Percentiles rank a stretch among this genome's conserved stretches.
Evolutionary conservation across 1,140 invertebrate genomes (phyloP).

Genomic region (Hycleus cichorii): DNA sequence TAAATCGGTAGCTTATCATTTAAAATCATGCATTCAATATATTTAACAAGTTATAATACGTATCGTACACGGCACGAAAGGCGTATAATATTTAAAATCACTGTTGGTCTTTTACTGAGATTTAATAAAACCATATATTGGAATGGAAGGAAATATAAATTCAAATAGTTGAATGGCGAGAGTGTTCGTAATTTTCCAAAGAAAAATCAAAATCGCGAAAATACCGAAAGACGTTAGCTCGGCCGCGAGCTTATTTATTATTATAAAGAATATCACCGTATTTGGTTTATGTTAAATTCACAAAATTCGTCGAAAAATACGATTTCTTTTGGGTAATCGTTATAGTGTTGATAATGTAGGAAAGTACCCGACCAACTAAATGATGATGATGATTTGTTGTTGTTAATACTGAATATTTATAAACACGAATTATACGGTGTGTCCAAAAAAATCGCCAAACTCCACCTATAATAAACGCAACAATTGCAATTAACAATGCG

Average conservation of each 20-base stretch:
- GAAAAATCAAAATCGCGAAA: too few species aligned
- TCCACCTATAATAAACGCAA: neutral
- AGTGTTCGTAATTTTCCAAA: too few species aligned
- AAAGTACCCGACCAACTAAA: too few species aligned
- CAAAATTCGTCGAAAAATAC: conserved; percentile 29
- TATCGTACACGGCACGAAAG: conserved; percentile 22
- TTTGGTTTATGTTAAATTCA: conserved; percentile 25
- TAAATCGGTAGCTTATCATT: conserved; percentile 3
- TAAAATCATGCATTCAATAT: conserved; percentile 19
- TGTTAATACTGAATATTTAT: conserved; percentile 5
- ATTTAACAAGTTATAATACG: conserved; percentile 16
- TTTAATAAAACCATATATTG: conserved; percentile 7
- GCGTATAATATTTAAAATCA: conserved; percentile 13
- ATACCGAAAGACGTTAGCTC: too few species aligned
- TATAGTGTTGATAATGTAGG: too few species aligned
- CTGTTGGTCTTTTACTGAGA: conserved; percentile 17
- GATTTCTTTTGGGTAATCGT: conserved; percentile 1
- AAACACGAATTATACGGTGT: conserved; percentile 8
- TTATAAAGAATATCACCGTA: conserved; percentile 24
- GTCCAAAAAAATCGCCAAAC: conserved; percentile 24
- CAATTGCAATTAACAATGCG: too few species aligned
- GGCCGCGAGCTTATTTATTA: neutral
- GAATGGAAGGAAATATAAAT: too few species aligned
- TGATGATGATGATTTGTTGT: neutral
- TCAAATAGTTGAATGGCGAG: too few species aligned